phyloP scores from a whole-genome alignment of 1,140 invertebrate genomes.

The Drosophila ananassae region DNA sequence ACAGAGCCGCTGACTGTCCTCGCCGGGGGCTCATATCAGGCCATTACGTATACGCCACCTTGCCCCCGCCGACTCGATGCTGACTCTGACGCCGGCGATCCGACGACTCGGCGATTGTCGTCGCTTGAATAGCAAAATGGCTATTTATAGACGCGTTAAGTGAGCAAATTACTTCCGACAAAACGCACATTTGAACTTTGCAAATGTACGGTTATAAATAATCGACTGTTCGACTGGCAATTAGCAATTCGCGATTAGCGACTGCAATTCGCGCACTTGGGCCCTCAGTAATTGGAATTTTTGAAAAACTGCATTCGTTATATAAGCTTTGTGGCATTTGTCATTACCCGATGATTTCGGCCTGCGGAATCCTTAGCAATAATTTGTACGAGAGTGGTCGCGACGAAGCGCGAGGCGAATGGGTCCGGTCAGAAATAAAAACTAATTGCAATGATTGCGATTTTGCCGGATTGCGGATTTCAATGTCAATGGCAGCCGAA shows the following conservation, averaged over 20 bases:
- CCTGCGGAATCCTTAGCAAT: slow-evolving; percentile 25
- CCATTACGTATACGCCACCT: slow-evolving; percentile 69
- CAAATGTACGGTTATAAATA: slow-evolving; percentile 62
- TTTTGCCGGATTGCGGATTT: slow-evolving; percentile 41
- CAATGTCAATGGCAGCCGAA: slow-evolving; percentile 74
- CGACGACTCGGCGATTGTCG: slow-evolving; percentile 29
- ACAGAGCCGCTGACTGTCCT: slow-evolving; percentile 5
- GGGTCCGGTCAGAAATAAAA: slow-evolving; percentile 59
- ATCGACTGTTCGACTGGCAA: slow-evolving; percentile 47
- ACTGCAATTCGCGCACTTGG: slow-evolving; percentile 29
- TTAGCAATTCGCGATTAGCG: slow-evolving; percentile 17
- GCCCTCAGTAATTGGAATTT: slow-evolving; percentile 26
- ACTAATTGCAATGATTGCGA: slow-evolving; percentile 62
- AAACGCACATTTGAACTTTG: slow-evolving; percentile 76
- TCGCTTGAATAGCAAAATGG: slow-evolving; percentile 12
- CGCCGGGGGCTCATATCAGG: slow-evolving; percentile 41
- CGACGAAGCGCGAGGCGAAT: slow-evolving; percentile 56
- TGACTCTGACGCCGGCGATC: slow-evolving; percentile 1
- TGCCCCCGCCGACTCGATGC: slow-evolving; percentile 31
- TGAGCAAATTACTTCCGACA: slow-evolving; percentile 70
- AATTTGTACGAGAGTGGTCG: slow-evolving; percentile 45
- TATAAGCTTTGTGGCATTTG: slow-evolving; percentile 28
- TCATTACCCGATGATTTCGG: slow-evolving; percentile 55
- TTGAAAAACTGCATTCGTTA: slow-evolving; percentile 15
- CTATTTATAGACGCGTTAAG: slow-evolving; percentile 67